Evolutionary conservation across 1,140 invertebrate species (phyloP).

Genomic region (Orius laevigatus): DNA sequence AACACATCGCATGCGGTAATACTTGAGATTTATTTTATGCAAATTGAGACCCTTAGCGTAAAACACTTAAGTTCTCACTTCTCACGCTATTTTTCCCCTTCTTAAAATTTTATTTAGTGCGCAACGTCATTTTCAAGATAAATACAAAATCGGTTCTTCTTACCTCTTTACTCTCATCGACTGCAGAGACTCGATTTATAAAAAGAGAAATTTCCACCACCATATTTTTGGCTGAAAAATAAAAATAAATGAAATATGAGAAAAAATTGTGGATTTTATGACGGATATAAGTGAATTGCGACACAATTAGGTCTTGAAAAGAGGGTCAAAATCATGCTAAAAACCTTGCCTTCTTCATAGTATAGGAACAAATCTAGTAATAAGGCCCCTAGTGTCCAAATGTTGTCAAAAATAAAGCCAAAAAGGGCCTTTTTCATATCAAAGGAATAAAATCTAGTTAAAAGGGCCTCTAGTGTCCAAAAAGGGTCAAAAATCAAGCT

Average conservation of each 20-base stretch:
- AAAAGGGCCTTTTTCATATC: too few species aligned
- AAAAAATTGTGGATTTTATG: not conserved
- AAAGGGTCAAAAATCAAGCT: too few species aligned
- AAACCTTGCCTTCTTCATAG: too few species aligned
- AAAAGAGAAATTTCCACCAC: conserved; percentile 38
- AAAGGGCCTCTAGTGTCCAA: too few species aligned
- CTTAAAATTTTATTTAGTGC: not conserved
- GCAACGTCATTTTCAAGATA: not conserved
- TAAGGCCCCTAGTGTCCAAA: too few species aligned
- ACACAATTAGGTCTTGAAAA: too few species aligned
- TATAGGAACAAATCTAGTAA: too few species aligned
- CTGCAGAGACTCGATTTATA: conserved; percentile 38
- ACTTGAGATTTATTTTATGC: not conserved
- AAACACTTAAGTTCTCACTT: too few species aligned
- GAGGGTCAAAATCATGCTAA: too few species aligned
- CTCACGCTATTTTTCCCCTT: not conserved
- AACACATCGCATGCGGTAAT: not conserved
- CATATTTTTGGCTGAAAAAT: conserved; percentile 33
- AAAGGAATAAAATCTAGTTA: too few species aligned
- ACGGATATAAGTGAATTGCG: too few species aligned
- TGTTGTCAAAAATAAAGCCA: too few species aligned
- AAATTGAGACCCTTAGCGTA: not conserved
- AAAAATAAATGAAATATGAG: not conserved
- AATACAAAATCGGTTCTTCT: conserved; percentile 13
- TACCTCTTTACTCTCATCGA: conserved; percentile 43